Percentiles rank a stretch among this genome's conserved stretches.
Evolutionary conservation across 2,888 invertebrate species (phyloP).

Genomic region (Phrixothrix hirtus): DNA sequence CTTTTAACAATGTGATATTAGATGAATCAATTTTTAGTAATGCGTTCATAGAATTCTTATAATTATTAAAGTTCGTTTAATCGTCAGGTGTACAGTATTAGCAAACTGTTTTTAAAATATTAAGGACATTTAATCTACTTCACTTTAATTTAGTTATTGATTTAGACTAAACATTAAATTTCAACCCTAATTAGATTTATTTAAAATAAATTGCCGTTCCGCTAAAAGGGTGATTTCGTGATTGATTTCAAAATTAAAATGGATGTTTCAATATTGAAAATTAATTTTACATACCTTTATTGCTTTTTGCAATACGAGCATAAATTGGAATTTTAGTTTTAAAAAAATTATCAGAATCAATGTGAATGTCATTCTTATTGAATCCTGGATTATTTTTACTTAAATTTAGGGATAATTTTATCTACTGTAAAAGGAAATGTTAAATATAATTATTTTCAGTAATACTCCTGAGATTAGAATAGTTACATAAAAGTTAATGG

Average conservation of each 20-base stretch:
- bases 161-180: not conserved
- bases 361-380: no score
- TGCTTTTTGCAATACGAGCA: no score
- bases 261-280: no score
- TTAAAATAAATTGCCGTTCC: not conserved
- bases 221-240: not conserved
- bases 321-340: no score
- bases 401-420: no score
- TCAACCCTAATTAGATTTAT: not conserved
- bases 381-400: no score
- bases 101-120: not conserved
- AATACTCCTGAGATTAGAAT: not conserved
- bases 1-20: not conserved
- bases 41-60: not conserved
- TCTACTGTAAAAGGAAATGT: no score
- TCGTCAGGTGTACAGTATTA: not conserved
- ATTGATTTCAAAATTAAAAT: not conserved
- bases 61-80: no score
- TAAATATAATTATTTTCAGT: no score
- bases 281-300: no score
- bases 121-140: not conserved
- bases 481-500: not conserved
- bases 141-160: not conserved
- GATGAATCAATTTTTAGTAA: not conserved
- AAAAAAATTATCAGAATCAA: no score